These are phyloP conservation scores for Leiothrix lutea DNA, from an alignment of 2,113 vertebrate genomes.

Conservation along the genomic window DNA sequence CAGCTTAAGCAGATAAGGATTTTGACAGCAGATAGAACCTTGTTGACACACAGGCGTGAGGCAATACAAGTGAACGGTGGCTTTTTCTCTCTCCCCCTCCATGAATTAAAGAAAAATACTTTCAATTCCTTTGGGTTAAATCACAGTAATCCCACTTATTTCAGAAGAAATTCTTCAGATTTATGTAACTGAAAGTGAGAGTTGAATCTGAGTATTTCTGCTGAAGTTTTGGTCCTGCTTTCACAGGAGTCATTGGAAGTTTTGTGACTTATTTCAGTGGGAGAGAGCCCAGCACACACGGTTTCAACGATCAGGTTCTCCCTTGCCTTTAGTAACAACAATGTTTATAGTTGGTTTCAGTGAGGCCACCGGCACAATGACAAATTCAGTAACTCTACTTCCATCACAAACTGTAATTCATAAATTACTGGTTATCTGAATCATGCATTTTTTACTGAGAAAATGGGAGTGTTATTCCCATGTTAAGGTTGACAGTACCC, in stretches of 20 bases:
- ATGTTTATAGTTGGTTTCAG: background rate
- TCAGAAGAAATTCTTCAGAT: background rate
- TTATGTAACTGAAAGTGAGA: background rate
- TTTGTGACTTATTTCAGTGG: background rate
- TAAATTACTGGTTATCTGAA: background rate
- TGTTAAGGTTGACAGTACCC: background rate
- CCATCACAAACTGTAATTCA: background rate
- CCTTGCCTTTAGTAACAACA: background rate
- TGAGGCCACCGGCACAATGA: background rate
- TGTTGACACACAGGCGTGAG: background rate
- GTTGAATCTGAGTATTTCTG: background rate
- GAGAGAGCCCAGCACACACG: background rate
- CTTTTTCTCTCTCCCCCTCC: background rate
- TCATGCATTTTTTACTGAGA: background rate
- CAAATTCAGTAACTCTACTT: background rate
- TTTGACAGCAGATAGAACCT: background rate
- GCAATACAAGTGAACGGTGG: background rate
- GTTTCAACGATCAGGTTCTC: background rate
- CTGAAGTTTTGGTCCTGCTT: background rate
- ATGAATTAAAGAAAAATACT: background rate
- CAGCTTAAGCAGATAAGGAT: constrained; percentile 55
- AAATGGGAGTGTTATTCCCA: background rate
- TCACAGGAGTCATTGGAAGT: background rate
- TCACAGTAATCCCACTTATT: background rate
- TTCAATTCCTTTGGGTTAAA: background rate